Percentiles rank a stretch among this genome's conserved stretches.
phyloP scores from a whole-genome alignment of 2,888 invertebrate genomes.

The Epiblema foenella region DNA sequence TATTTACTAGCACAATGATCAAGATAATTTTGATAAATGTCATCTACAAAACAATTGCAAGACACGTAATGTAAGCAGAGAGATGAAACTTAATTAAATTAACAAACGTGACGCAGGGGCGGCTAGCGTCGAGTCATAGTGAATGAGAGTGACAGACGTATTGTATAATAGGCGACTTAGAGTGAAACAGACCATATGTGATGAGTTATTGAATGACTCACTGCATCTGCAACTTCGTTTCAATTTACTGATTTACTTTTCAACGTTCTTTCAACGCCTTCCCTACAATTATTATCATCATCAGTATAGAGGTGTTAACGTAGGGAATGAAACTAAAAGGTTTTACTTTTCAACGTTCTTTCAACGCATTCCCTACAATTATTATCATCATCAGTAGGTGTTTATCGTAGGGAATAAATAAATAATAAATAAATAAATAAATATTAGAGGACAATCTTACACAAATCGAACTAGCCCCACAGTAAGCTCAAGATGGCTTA shows the following conservation, averaged over 20 bases:
- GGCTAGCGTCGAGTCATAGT: slow-evolving; percentile 13
- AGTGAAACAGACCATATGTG: slow-evolving; percentile 34
- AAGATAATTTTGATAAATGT: slow-evolving; percentile 1
- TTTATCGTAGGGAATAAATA: no score
- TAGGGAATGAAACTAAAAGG: background rate
- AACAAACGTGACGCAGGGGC: slow-evolving; percentile 21
- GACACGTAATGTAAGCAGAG: background rate
- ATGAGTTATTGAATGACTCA: slow-evolving; percentile 25
- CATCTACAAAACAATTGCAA: background rate
- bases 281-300: background rate
- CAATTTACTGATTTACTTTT: slow-evolving; percentile 19
- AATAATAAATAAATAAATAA: no score
- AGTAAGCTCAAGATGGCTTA: no score
- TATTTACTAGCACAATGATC: background rate
- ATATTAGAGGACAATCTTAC: no score
- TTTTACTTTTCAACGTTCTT: no score
- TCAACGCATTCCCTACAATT: no score
- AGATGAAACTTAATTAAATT: slow-evolving; percentile 23
- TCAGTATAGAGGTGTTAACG: no score
- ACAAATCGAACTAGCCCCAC: no score
- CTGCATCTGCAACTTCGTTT: slow-evolving; percentile 26
- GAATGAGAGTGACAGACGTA: slow-evolving; percentile 25
- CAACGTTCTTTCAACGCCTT: background rate
- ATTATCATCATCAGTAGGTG: no score
- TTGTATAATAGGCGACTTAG: slow-evolving; percentile 15